These are phyloP conservation scores for Enteromius radiatus DNA, from an alignment of 2,797 vertebrate species.

Conservation along the genomic window DNA sequence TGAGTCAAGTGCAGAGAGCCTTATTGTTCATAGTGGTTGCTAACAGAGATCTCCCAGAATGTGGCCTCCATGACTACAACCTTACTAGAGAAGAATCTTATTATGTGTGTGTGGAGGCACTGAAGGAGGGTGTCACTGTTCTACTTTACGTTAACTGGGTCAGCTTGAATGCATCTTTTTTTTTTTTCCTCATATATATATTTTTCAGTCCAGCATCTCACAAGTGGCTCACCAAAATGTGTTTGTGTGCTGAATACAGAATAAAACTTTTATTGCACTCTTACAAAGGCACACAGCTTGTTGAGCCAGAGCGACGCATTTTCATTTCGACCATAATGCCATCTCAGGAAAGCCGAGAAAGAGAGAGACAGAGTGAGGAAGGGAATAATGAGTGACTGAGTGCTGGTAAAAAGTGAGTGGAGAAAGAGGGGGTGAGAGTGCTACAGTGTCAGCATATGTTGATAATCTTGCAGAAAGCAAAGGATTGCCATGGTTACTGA, in stretches of 20 bases:
- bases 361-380: conserved; percentile 13
- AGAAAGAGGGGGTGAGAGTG: conserved; percentile 58
- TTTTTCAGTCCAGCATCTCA: background rate
- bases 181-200: conserved; percentile 18
- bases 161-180: conserved; percentile 35
- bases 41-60: conserved; percentile 32
- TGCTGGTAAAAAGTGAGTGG: conserved; percentile 46
- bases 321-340: conserved; percentile 11
- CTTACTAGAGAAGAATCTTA: conserved; percentile 23
- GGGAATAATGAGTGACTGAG: conserved; percentile 58
- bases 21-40: conserved; percentile 34
- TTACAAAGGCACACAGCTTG: background rate
- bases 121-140: conserved; percentile 29
- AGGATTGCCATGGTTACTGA: conserved; percentile 76
- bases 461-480: conserved; percentile 62
- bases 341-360: conserved; percentile 15
- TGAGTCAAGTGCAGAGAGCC: conserved; percentile 22
- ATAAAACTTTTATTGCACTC: background rate
- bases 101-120: conserved; percentile 23
- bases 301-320: background rate
- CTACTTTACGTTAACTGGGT: conserved; percentile 44
- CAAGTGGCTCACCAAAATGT: conserved; percentile 7
- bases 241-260: conserved; percentile 16
- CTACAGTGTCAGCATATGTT: conserved; percentile 64
- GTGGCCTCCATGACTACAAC: conserved; percentile 16